Evolutionary conservation across 92 coral and sea anemone genomes (phyloP).

Genomic region (Micromussa lordhowensis): DNA sequence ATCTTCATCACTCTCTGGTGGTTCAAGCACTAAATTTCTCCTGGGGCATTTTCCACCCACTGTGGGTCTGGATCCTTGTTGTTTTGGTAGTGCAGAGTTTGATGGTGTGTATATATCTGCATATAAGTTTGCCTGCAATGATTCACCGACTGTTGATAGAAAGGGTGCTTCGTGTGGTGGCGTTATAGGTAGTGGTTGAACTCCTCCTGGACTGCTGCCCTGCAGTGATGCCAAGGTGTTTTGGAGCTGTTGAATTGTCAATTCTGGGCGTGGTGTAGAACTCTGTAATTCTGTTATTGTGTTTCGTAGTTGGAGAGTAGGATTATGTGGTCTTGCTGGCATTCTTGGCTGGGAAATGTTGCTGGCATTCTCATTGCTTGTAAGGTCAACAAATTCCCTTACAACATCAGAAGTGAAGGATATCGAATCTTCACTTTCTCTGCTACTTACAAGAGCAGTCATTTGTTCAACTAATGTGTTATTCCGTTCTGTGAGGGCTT

Average conservation of each 20-base stretch:
- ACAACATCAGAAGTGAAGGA: slow-evolving; percentile 49
- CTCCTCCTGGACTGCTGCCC: background rate
- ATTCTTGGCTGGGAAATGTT: no score
- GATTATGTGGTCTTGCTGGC: no score
- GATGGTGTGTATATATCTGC: no score
- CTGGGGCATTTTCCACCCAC: slow-evolving; percentile 46
- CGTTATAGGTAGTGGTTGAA: background rate
- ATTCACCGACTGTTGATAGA: no score
- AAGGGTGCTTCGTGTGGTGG: no score
- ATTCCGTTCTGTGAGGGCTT: slow-evolving; percentile 43
- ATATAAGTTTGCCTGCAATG: no score
- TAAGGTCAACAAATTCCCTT: slow-evolving; percentile 17
- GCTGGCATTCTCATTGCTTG: background rate
- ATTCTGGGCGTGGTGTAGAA: background rate
- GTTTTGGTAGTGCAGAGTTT: no score
- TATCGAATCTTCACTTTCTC: slow-evolving; percentile 1
- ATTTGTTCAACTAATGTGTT: slow-evolving; percentile 24
- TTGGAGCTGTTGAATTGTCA: slow-evolving; percentile 8
- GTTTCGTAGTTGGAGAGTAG: background rate
- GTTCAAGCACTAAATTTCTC: no score
- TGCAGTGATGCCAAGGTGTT: background rate
- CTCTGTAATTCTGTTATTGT: slow-evolving; percentile 10
- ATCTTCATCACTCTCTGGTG: no score
- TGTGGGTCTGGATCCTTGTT: slow-evolving; percentile 24
- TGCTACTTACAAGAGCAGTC: slow-evolving; percentile 1